A percentile compares a stretch with the other conserved stretches of the same genome.
These are phyloP conservation scores for Tetranychus piercei DNA, from an alignment of 2,888 invertebrate species.

Conservation along the genomic window DNA sequence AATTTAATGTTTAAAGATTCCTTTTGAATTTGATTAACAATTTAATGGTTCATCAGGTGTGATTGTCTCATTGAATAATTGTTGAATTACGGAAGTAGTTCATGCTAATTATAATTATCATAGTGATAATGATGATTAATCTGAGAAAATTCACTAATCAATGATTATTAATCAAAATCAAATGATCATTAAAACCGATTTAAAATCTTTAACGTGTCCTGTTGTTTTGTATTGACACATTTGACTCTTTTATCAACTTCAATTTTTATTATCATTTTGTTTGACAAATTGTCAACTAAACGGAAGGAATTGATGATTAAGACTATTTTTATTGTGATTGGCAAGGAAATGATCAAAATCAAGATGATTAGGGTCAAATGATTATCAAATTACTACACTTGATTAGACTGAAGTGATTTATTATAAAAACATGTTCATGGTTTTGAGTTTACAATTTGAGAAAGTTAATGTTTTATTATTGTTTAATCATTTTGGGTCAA, in stretches of 20 bases:
- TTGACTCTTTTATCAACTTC: not conserved
- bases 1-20: not conserved
- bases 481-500: too few species aligned
- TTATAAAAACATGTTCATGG: too few species aligned
- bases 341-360: too few species aligned
- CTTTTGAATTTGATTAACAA: not conserved
- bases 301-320: too few species aligned
- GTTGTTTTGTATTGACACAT: not conserved
- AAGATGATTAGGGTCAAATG: too few species aligned
- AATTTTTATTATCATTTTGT: too few species aligned
- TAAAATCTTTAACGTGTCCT: not conserved
- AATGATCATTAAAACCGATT: not conserved
- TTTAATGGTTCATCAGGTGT: not conserved
- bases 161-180: not conserved
- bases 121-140: not conserved
- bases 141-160: not conserved
- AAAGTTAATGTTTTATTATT: too few species aligned
- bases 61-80: not conserved
- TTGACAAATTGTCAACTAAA: too few species aligned
- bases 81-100: not conserved
- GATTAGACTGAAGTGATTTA: too few species aligned
- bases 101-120: not conserved
- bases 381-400: too few species aligned
- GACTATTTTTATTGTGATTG: too few species aligned
- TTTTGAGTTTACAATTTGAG: too few species aligned